Conservation (phyloP, 2,888 invertebrate species). For the Ferrisia virgata region DNA sequence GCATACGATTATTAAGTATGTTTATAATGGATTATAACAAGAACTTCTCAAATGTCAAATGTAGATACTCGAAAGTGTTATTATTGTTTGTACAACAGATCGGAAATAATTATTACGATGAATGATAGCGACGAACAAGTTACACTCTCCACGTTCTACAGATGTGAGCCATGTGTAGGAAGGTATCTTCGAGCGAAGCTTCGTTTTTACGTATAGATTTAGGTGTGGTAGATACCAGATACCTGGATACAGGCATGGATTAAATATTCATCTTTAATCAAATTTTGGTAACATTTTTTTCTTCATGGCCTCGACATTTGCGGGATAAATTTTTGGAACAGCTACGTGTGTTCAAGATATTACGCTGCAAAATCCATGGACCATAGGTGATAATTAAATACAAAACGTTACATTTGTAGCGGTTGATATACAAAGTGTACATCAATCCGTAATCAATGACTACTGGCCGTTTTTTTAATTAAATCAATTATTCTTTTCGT, state of each 20-base stretch:
- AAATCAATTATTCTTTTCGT: not conserved
- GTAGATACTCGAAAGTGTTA: not conserved
- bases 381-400: not conserved
- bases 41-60: not conserved
- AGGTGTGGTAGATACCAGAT: too few species aligned
- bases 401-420: not conserved
- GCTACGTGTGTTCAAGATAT: too few species aligned
- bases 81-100: not conserved
- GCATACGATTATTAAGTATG: not conserved
- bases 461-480: not conserved
- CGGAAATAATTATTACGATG: not conserved
- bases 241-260: too few species aligned
- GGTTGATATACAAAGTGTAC: not conserved
- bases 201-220: too few species aligned
- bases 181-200: too few species aligned
- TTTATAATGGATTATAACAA: not conserved
- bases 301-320: not conserved
- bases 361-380: not conserved
- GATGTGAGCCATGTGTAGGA: too few species aligned
- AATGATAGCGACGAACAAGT: not conserved
- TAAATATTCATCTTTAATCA: too few species aligned
- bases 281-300: too few species aligned
- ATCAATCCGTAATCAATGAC: not conserved
- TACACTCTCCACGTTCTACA: too few species aligned
- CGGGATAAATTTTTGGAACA: not conserved